Evolutionary conservation across 30 jellyfish, hydroid and myxozoan genomes (phyloP).

Genomic region (Aurelia aurita complex sp. Pacific): DNA sequence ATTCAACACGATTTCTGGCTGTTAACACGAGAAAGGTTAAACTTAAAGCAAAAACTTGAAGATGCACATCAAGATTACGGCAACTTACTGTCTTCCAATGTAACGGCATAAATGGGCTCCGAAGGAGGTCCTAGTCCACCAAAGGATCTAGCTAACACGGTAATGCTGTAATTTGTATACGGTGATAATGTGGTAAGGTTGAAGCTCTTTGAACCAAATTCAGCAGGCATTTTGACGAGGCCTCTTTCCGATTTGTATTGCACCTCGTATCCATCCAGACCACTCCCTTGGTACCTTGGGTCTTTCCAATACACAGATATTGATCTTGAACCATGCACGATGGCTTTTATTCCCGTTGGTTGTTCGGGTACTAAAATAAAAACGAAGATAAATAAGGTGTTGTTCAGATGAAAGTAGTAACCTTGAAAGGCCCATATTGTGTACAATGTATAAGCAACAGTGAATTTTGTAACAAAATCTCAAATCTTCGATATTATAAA

Average conservation of each 20-base stretch:
- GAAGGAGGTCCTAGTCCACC: conserved; percentile 88
- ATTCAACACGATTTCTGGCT: no score
- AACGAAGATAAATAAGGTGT: neutral
- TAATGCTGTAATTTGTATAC: conserved; percentile 60
- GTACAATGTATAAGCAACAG: no score
- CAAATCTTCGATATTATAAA: no score
- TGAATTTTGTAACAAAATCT: no score
- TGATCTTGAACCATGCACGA: conserved; percentile 49
- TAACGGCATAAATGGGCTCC: conserved; percentile 38
- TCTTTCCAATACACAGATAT: conserved; percentile 72
- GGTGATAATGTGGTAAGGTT: conserved; percentile 72
- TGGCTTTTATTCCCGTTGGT: conserved; percentile 26
- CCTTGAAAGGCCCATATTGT: no score
- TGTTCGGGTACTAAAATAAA: conserved; percentile 66
- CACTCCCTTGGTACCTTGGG: conserved; percentile 77
- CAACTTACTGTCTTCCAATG: conserved; percentile 88
- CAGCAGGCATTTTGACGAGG: conserved; percentile 14
- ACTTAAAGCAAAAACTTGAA: neutral
- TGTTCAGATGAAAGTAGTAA: no score
- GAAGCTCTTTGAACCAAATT: conserved; percentile 30
- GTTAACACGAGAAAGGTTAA: no score
- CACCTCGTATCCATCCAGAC: conserved; percentile 83
- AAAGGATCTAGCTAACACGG: conserved; percentile 72
- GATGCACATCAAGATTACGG: neutral
- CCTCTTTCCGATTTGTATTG: conserved; percentile 28